These are phyloP conservation scores for Ophion ventricosus DNA, from an alignment of 2,888 invertebrate genomes.

Conservation along the genomic window DNA sequence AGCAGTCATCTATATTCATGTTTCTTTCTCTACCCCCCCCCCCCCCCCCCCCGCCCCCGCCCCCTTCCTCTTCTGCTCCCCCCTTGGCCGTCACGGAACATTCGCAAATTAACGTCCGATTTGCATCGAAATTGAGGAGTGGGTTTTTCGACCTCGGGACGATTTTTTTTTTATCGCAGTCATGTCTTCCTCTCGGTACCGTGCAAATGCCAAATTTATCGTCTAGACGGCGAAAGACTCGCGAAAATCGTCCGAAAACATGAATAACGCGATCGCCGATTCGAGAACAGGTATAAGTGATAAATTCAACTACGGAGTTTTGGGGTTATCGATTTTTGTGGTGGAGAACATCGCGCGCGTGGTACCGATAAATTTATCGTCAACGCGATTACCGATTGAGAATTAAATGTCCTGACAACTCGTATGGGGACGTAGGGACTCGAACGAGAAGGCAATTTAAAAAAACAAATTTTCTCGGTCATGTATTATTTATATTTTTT, in stretches of 20 bases:
- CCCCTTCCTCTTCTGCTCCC: background rate
- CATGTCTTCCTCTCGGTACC: constrained; percentile 7
- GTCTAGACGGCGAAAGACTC: background rate
- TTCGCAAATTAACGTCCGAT: constrained; percentile 22
- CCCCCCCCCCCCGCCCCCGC: too few relatives aligned
- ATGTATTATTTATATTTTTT: too few relatives aligned
- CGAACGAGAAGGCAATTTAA: too few relatives aligned
- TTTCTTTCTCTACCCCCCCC: background rate
- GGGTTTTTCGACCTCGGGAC: constrained; percentile 14
- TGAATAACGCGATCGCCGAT: constrained; percentile 13
- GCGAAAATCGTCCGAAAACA: constrained; percentile 18
- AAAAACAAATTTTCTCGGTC: too few relatives aligned
- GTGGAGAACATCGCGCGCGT: background rate
- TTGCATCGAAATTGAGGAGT: constrained; percentile 30
- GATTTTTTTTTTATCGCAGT: background rate
- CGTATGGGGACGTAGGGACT: too few relatives aligned
- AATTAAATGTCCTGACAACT: too few relatives aligned
- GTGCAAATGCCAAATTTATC: constrained; percentile 20
- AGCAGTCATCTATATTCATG: constrained; percentile 5
- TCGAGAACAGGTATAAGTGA: constrained; percentile 23
- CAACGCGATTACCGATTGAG: background rate
- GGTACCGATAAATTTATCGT: constrained; percentile 2
- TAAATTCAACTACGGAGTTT: background rate
- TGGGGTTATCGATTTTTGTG: constrained; percentile 12
- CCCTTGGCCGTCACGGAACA: too few relatives aligned